These are phyloP conservation scores for fruit fly (Drosophila melanogaster) DNA, from an alignment of 1,140 invertebrate species.

Conservation along the genomic window DNA sequence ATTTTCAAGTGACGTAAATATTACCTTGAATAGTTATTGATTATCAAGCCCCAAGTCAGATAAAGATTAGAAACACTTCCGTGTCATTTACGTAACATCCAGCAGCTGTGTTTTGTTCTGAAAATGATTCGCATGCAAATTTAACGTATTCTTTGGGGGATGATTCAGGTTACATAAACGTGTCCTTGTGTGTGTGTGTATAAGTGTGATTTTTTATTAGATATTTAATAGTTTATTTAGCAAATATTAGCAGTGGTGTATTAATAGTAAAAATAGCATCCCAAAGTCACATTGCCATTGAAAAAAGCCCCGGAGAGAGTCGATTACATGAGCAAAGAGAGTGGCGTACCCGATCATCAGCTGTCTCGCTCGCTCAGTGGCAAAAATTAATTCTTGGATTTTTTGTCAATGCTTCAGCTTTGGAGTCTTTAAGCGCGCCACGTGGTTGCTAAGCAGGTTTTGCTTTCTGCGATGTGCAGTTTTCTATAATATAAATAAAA, in stretches of 20 bases:
- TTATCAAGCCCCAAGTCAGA: constrained; percentile 5
- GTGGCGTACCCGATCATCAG: constrained; percentile 21
- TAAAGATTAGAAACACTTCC: constrained; percentile 17
- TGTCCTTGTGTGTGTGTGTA: constrained; percentile 42
- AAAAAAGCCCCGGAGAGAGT: constrained; percentile 46
- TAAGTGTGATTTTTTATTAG: constrained; percentile 8
- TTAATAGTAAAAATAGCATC: constrained; percentile 36
- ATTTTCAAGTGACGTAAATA: constrained; percentile 68
- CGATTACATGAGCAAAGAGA: constrained; percentile 69
- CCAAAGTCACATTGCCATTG: constrained; percentile 64
- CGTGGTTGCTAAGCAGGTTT: constrained; percentile 67
- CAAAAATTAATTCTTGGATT: constrained; percentile 46
- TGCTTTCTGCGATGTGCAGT: not conserved
- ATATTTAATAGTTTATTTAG: constrained; percentile 5
- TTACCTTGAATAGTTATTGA: constrained; percentile 35
- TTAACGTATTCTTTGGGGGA: constrained; percentile 60
- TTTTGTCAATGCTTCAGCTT: constrained; percentile 7
- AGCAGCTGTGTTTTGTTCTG: not conserved
- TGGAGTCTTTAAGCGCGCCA: constrained; percentile 45
- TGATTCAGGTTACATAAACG: constrained; percentile 75
- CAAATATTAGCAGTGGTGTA: constrained; percentile 41
- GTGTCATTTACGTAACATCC: constrained; percentile 35
- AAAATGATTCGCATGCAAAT: constrained; percentile 27
- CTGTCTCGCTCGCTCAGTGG: constrained; percentile 32
- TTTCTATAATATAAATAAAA: not conserved